A percentile compares a stretch with the other conserved stretches of the same genome.
phyloP scores from a whole-genome alignment of 2,888 invertebrate genomes.

The Folsomia manolachei region DNA sequence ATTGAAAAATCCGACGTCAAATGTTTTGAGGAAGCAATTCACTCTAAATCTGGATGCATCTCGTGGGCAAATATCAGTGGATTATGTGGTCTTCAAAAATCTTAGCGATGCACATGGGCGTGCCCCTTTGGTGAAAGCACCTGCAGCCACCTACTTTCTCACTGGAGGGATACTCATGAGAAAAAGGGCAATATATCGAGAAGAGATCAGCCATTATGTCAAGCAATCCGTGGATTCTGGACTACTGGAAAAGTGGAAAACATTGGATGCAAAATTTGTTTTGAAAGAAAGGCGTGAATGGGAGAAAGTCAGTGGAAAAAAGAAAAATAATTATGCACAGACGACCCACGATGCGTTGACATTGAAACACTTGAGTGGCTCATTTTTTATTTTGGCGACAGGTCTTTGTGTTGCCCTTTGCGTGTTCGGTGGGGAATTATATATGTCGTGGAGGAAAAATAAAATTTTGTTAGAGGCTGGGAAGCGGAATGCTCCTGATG shows the following conservation, averaged over 20 bases:
- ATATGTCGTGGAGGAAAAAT: too few species aligned
- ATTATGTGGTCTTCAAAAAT: slow-evolving; percentile 24
- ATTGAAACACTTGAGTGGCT: neutral
- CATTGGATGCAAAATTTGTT: slow-evolving; percentile 18
- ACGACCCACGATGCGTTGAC: neutral
- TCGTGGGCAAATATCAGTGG: slow-evolving; percentile 24
- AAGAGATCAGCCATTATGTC: slow-evolving; percentile 14
- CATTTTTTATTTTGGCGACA: neutral
- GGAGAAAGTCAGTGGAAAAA: neutral
- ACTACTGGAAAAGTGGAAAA: slow-evolving; percentile 24
- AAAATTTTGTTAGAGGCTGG: neutral
- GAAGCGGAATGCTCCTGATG: too few species aligned
- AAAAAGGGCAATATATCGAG: slow-evolving; percentile 17
- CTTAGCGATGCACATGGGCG: slow-evolving; percentile 21
- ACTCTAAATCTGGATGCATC: slow-evolving; percentile 17
- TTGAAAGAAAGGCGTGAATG: slow-evolving; percentile 19
- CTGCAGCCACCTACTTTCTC: slow-evolving; percentile 15
- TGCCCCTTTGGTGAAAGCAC: slow-evolving; percentile 13
- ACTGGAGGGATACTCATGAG: slow-evolving; percentile 17
- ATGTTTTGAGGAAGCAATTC: slow-evolving; percentile 31
- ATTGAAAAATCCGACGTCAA: slow-evolving; percentile 37
- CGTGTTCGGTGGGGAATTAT: neutral
- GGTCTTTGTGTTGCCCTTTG: neutral
- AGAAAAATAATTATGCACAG: neutral
- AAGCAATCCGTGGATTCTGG: slow-evolving; percentile 17